Evolutionary conservation across 1,140 invertebrate genomes (phyloP).

Genomic region (Cotesia vestalis): DNA sequence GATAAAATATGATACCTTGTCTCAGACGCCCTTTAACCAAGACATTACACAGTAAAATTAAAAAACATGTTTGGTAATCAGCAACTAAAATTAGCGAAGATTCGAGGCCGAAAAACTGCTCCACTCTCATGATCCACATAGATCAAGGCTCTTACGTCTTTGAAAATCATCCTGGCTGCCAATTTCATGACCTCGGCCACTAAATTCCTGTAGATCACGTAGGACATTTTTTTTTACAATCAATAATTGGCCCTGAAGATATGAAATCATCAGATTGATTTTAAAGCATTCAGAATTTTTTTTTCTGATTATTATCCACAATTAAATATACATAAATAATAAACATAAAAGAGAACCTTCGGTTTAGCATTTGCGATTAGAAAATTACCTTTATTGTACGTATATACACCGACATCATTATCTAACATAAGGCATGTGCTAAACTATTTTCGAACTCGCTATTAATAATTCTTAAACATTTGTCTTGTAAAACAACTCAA

Average conservation of each 20-base stretch:
- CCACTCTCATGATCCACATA: constrained; percentile 45
- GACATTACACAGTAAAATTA: background rate
- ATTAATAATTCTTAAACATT: no score
- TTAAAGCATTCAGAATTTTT: no score
- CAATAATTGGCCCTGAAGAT: background rate
- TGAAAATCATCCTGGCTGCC: constrained; percentile 11
- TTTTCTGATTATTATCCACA: no score
- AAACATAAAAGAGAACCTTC: no score
- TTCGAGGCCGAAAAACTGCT: constrained; percentile 48
- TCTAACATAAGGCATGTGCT: no score
- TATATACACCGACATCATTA: no score
- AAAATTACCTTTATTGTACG: no score
- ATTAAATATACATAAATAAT: no score
- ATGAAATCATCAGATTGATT: no score
- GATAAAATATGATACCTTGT: background rate
- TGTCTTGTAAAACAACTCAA: no score
- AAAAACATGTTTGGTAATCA: background rate
- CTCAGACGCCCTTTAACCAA: background rate
- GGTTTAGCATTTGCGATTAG: no score
- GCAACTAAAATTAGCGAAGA: constrained; percentile 46
- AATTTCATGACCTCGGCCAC: constrained; percentile 28
- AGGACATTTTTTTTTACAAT: constrained; percentile 17
- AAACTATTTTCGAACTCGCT: no score
- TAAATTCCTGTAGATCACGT: background rate
- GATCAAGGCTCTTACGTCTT: constrained; percentile 24